These are phyloP conservation scores for Rhinoptilus africanus DNA, from an alignment of 2,113 vertebrate species.

Conservation along the genomic window DNA sequence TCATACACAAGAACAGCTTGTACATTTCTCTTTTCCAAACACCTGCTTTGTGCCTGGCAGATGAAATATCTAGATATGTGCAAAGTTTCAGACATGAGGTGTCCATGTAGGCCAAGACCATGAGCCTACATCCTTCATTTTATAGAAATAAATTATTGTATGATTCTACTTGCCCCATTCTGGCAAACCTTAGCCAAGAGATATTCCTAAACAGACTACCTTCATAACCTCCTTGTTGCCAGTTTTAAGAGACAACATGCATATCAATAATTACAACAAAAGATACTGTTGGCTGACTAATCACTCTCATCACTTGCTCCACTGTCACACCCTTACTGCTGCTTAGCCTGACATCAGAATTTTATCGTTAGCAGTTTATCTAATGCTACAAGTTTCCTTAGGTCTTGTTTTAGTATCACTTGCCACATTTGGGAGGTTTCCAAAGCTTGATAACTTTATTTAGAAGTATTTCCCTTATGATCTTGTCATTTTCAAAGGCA, in stretches of 20 bases:
- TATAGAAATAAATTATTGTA: not conserved
- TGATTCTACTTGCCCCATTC: not conserved
- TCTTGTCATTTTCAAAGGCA: not conserved
- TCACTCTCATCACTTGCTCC: not conserved
- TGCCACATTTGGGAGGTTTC: not conserved
- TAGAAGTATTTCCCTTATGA: not conserved
- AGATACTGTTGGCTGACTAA: not conserved
- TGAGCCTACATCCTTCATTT: not conserved
- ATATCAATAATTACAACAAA: not conserved
- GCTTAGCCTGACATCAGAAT: not conserved
- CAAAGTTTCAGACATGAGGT: not conserved
- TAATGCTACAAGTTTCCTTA: not conserved
- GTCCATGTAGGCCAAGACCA: not conserved
- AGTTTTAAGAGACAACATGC: not conserved
- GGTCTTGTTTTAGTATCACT: not conserved
- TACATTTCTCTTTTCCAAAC: not conserved
- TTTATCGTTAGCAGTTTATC: not conserved
- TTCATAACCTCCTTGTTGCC: not conserved
- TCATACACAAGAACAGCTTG: not conserved
- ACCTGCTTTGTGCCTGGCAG: not conserved
- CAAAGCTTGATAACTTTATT: not conserved
- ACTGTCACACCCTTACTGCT: not conserved
- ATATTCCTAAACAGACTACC: not conserved
- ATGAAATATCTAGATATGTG: not conserved
- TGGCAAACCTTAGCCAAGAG: not conserved